Base-by-base conservation (phyloP, 92 coral and sea anemone genomes). In the Zoanthus sociatus region DNA sequence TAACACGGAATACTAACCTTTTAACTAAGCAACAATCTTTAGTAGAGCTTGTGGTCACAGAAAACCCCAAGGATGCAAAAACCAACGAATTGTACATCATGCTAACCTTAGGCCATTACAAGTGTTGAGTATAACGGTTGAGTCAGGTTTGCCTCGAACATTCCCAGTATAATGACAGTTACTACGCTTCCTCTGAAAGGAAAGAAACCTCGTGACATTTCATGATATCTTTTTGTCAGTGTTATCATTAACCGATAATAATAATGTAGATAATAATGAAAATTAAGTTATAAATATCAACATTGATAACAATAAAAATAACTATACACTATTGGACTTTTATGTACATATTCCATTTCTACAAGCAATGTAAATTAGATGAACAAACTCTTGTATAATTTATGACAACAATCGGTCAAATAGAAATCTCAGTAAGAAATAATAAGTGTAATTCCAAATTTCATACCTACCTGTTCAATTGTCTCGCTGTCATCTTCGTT, bases 121-220 rank as follows among this genome's bases (percentile, higher is more conserved):
- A 6, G 79, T 50, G 63, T 50, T 50, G n/a, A 76, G 79, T 13
- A 76, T 21, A 4, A 76, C 79, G 37, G 56, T 76, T 21, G 79
- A 76, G 9, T 50, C 18, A 48, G 79, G 18, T 13, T 11, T 76
- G 5, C 61, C 79, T 7, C 79, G 79, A 45, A 76, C 79, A 50
- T 54, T 21, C 16, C 79, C 79, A 9, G 64, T 76, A 31, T 76
- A 76, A 9, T 20, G 79, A 5, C 79, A 76, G 79, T 51, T 76
- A 30, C 79, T 76, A 30, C 61, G 79, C 56, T 76, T 53, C 26
- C 21, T 61, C 79, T 76, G 42, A 10, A 76, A 3, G 45, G 9
- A 15, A 46, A 20, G 5, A 45, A 17, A 48, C 0, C 14, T 2
- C 33, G 20, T 18, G n/a, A 4, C 13, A 20, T 3, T 67, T 21